Evolutionary conservation across 37 sponge, comb jelly and placozoan genomes (phyloP), one percentile per base, ranked within the genome.

Genomic region (Hexactinellida sp.): DNA sequence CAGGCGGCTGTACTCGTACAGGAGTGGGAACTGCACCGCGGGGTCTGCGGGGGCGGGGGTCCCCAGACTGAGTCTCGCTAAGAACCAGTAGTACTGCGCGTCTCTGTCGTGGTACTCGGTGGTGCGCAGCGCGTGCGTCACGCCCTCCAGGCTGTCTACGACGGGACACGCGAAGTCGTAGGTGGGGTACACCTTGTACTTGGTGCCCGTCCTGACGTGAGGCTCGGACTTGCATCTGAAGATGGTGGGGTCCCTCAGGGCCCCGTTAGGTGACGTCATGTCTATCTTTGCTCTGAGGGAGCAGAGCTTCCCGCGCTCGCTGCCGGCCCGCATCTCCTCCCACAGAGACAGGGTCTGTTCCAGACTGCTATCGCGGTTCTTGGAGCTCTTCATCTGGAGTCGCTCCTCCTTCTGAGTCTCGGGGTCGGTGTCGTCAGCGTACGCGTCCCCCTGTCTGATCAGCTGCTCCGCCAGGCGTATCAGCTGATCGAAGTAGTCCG

Each of bases 121-220:
- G 0, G 99, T 98, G 36, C 99, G 85, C 37, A 98, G 90, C 41
- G 96, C 96, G 83, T 98, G 99, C 24, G 99, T 98, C 76, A 98
- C 96, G 24, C 99, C 99, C 90, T 98, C 99, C 10, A 92, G 54
- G 37, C 96, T 95, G 94, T 98, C 99, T 37, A 95, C 93, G 16
- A 98, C 93, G 38, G 99, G 96, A 86, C 96, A 95, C 24, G 99
- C 99, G 89, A 98, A 98, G 88, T 98, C 99, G 83, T 98, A 98
- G 37, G 93, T 98, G 21, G 99, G 99, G 85, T 98, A 98, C 25
- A 92, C 96, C 87, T 96, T 98, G 93, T 92, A 97, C 85, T 95
- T 97, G 55, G 39, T 47, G 0, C 91, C 93, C 36, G 93, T 93
- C 35, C 86, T 87, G 0, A 92, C 91, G 82, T 97, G 99, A 25